A percentile compares a stretch with the other conserved stretches of the same genome.
phyloP scores from a whole-genome alignment of 2,888 invertebrate species.

The Baronia brevicornis region DNA sequence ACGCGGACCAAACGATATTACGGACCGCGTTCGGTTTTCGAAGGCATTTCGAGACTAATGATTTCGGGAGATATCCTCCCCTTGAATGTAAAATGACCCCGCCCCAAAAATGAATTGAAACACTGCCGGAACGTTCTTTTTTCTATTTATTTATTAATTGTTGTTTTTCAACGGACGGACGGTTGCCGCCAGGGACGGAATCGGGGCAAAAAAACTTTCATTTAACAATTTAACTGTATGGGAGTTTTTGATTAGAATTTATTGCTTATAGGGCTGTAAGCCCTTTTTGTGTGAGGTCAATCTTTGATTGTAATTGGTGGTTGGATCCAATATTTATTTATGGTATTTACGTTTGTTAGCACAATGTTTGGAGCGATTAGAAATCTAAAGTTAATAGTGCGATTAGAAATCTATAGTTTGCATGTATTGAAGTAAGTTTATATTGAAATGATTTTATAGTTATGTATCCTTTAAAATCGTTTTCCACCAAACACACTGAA shows the following conservation, averaged over 20 bases:
- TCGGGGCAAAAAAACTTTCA: constrained; percentile 28
- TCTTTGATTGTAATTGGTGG: constrained; percentile 8
- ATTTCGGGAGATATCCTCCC: constrained; percentile 71
- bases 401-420: no score
- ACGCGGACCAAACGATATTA: constrained; percentile 61
- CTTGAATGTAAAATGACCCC: constrained; percentile 72
- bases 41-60: constrained; percentile 69
- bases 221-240: constrained; percentile 20
- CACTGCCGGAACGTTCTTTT: constrained; percentile 51
- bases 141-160: constrained; percentile 68
- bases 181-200: constrained; percentile 39
- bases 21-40: constrained; percentile 54
- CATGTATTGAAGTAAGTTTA: no score
- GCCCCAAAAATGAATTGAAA: constrained; percentile 72
- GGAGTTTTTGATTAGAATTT: constrained; percentile 19
- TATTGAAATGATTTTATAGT: no score
- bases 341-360: constrained; percentile 1
- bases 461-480: no score
- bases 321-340: constrained; percentile 7
- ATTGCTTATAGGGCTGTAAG: constrained; percentile 7
- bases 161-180: constrained; percentile 58
- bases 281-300: constrained; percentile 1
- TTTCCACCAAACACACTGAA: no score
- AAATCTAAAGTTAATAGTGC: no score
- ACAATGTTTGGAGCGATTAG: no score